Percentiles rank a stretch among this genome's conserved stretches.
phyloP scores from a whole-genome alignment of 2,797 vertebrate genomes.

The Hafferia zeledoni region DNA sequence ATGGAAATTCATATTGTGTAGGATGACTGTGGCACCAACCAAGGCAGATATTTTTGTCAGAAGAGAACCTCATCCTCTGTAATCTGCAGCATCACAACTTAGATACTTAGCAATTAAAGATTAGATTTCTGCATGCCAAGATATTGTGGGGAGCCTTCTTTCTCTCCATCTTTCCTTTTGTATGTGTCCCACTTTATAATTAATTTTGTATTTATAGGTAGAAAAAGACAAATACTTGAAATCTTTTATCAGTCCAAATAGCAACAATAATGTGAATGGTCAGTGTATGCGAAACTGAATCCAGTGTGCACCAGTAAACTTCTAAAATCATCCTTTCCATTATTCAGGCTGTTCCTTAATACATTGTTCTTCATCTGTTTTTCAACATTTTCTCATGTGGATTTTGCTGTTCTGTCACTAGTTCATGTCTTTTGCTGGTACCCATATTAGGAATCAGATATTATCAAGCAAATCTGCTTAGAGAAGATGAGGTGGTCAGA shows the following conservation, averaged over 20 bases:
- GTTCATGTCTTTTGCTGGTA: neutral
- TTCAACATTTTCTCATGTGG: neutral
- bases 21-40: neutral
- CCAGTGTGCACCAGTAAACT: neutral
- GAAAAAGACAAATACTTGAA: neutral
- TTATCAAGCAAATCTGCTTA: neutral
- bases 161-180: neutral
- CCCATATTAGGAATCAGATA: neutral
- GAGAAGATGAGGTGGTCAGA: neutral
- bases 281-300: neutral
- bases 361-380: neutral
- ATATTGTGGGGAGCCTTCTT: neutral
- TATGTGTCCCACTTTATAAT: neutral
- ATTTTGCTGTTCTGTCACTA: neutral
- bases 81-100: neutral
- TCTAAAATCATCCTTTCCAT: neutral
- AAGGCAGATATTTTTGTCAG: neutral
- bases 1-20: neutral
- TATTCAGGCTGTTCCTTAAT: neutral
- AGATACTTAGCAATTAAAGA: neutral
- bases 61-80: neutral
- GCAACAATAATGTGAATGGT: neutral
- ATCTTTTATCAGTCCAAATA: neutral
- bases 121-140: neutral
- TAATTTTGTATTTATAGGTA: neutral